Evolutionary conservation across 2,113 vertebrate genomes (phyloP), one percentile per base, ranked within the genome.

Genomic region (Oceanodroma tethys): DNA sequence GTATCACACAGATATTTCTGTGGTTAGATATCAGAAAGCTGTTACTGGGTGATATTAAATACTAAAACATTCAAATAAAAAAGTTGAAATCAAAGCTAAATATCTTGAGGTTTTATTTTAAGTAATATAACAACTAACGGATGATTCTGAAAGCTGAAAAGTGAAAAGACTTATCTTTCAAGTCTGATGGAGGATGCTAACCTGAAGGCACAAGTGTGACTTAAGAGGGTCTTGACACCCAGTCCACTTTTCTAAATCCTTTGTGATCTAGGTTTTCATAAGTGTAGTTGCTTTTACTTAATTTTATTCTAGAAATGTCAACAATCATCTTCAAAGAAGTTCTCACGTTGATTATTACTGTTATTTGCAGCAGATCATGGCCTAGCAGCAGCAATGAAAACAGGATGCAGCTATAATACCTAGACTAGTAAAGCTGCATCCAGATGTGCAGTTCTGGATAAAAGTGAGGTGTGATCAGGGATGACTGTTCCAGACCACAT

Each of bases 401-500:
- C 36, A 78, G 38, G n/a, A 42, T 47, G 18, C 12, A 34, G 14
- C 8, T 59, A 15, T 16, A 48, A 43, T 21, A 45, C 8, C 25
- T 55, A 20, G 40, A 53, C 30, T 11, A 47, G n/a, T 20, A 55
- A 86, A 87, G 20, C 13, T 85, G 55, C 60, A 47, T 60, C n/a
- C 52, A 55, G 48, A 67, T 26, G 42, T 29, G 32, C 19, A 43
- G 19, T 29, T 48, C 30, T 50, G 34, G 45, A 36, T 34, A 30
- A 53, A 84, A 76, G 8, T 11, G 15, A 58, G 10, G 5, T 70
- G 3, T 83, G 58, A 60, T 43, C 34, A 36, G 21, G 17, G 36
- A 2, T 26, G 11, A 63, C 47, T 79, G 22, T 38, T 71, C 43
- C 0, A 0, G 19, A 53, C 19, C 22, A 42, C 22, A 50, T 36